Evolutionary conservation across 2,113 vertebrate genomes (phyloP).

Genomic region (Microtus pennsylvanicus): DNA sequence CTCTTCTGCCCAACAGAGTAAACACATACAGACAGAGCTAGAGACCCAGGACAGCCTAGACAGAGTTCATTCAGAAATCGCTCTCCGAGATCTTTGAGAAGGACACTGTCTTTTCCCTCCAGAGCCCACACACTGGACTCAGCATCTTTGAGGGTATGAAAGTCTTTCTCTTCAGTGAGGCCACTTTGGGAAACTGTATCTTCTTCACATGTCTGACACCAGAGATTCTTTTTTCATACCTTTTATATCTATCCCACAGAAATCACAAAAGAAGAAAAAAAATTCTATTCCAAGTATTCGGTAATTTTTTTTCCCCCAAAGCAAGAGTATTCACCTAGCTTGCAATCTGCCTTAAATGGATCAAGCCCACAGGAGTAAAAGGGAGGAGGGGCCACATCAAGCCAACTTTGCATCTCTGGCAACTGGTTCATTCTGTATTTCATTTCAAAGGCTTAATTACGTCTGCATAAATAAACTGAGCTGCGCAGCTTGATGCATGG

Average conservation of each 20-base stretch:
- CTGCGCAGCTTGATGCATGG: constrained; percentile 76
- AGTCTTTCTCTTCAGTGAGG: not conserved
- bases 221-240: not conserved
- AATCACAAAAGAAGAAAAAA: not conserved
- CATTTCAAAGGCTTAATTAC: constrained; percentile 78
- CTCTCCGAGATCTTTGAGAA: not conserved
- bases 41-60: no score
- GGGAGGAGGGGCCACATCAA: constrained; percentile 67
- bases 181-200: not conserved
- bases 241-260: constrained; percentile 7
- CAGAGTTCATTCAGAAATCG: no score
- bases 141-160: not conserved
- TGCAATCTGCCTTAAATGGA: constrained; percentile 43
- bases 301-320: not conserved
- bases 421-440: constrained; percentile 66
- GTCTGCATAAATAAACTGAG: constrained; percentile 85
- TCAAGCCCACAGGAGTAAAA: constrained; percentile 46
- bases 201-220: not conserved
- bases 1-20: not conserved
- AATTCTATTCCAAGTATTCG: not conserved
- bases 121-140: not conserved
- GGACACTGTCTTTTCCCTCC: not conserved
- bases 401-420: constrained; percentile 66
- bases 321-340: not conserved
- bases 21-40: not conserved